A percentile compares a stretch with the other conserved stretches of the same genome.
These are phyloP conservation scores for Rousettus leschenaultii DNA, from an alignment of 2,113 vertebrate genomes.

Conservation along the genomic window DNA sequence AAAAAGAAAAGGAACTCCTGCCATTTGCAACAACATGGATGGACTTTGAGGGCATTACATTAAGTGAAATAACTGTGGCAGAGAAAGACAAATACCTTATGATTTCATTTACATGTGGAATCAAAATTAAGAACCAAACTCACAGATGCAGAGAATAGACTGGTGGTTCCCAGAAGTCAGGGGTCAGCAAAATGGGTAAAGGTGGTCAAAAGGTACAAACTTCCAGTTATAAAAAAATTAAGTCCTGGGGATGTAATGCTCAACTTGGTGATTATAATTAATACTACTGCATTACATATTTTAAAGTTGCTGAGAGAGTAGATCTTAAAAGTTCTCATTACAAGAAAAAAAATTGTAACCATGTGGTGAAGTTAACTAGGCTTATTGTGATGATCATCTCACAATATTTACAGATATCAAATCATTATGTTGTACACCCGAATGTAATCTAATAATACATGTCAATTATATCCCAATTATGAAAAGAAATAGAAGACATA, in stretches of 20 bases:
- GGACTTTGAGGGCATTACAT: background rate
- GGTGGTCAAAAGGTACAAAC: background rate
- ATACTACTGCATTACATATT: background rate
- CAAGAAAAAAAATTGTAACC: background rate
- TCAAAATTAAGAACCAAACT: background rate
- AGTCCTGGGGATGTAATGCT: background rate
- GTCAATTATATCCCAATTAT: background rate
- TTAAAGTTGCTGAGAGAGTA: background rate
- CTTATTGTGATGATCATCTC: background rate
- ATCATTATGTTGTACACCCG: background rate
- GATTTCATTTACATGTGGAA: background rate
- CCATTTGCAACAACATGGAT: background rate
- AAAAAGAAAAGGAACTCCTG: background rate
- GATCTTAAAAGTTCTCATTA: background rate
- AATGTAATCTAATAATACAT: background rate
- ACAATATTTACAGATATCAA: background rate
- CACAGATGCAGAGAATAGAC: background rate
- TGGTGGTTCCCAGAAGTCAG: background rate
- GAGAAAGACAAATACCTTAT: background rate
- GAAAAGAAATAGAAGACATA: background rate
- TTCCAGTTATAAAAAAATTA: background rate
- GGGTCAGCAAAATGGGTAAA: no score
- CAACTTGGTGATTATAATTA: background rate
- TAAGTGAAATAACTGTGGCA: background rate
- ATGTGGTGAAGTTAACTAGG: background rate